A percentile compares a stretch with the other conserved stretches of the same genome.
Evolutionary conservation across 2,888 invertebrate genomes (phyloP).

Genomic region (Cephus pulcher): DNA sequence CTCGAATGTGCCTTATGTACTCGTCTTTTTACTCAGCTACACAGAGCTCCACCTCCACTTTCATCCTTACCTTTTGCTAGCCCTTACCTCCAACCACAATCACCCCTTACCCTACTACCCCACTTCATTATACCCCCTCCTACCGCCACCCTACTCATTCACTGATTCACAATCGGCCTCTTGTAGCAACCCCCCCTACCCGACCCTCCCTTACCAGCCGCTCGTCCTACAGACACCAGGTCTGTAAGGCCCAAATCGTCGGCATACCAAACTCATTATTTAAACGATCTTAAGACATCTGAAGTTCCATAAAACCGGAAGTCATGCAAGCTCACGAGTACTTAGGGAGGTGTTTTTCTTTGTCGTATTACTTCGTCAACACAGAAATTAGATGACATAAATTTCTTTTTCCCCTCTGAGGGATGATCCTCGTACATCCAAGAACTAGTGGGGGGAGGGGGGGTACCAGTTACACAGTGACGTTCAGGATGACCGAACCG

Average conservation of each 20-base stretch:
- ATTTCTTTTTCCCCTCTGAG: neutral
- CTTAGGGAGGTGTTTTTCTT: neutral
- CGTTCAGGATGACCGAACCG: neutral
- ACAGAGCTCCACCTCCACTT: neutral
- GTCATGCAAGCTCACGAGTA: neutral
- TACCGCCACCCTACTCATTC: constrained; percentile 8
- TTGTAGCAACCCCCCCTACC: neutral
- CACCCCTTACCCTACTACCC: neutral
- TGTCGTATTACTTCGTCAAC: neutral
- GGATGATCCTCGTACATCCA: neutral
- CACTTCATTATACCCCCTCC: constrained; percentile 11
- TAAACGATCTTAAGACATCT: neutral
- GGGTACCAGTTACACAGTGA: neutral
- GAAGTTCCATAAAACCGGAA: neutral
- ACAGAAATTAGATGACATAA: neutral
- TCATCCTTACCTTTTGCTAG: constrained; percentile 10
- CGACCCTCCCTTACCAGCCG: constrained; percentile 11
- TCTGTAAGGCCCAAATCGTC: neutral
- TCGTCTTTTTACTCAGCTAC: neutral
- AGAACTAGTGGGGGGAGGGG: neutral
- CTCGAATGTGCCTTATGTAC: constrained; percentile 6
- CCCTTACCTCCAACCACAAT: neutral
- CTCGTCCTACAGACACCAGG: neutral
- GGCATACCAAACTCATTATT: constrained; percentile 1
- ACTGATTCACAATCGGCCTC: constrained; percentile 10